Evolutionary conservation across 2,113 vertebrate species (phyloP).

Genomic region (Antechinus flavipes): DNA sequence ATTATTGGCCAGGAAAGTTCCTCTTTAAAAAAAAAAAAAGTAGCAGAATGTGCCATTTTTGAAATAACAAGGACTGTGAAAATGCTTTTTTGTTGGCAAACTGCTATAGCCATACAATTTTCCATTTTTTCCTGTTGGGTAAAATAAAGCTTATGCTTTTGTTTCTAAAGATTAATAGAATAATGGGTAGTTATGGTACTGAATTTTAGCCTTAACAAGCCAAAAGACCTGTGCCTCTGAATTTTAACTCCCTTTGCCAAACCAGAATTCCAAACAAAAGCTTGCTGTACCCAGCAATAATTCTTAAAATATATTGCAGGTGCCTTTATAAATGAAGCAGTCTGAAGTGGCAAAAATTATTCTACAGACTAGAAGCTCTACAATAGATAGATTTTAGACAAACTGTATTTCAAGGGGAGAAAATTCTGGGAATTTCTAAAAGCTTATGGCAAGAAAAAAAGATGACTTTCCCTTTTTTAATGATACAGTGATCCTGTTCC

Average conservation of each 20-base stretch:
- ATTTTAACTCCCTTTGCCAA: conserved; percentile 44
- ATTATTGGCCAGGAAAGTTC: conserved; percentile 39
- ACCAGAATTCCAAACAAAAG: conserved; percentile 20
- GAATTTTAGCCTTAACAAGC: conserved; percentile 39
- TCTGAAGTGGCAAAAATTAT: neutral
- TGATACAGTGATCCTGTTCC: neutral
- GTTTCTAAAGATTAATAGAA: conserved; percentile 44
- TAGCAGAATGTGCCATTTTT: conserved; percentile 31
- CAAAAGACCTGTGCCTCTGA: conserved; percentile 39
- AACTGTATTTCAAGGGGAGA: neutral
- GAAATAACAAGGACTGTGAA: conserved; percentile 38
- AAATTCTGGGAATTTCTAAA: neutral
- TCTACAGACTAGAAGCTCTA: neutral
- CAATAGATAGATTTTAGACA: neutral
- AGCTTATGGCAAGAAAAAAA: neutral
- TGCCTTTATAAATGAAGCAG: neutral
- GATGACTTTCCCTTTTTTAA: neutral
- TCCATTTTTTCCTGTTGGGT: neutral
- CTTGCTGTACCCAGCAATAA: neutral
- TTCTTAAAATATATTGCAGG: neutral
- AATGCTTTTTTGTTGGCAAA: conserved; percentile 19
- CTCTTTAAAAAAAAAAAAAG: conserved; percentile 56
- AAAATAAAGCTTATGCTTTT: conserved; percentile 30
- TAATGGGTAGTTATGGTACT: conserved; percentile 41
- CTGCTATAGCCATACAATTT: conserved; percentile 14